These are phyloP conservation scores for Nestor notabilis DNA, from an alignment of 2,113 vertebrate genomes.

Conservation along the genomic window DNA sequence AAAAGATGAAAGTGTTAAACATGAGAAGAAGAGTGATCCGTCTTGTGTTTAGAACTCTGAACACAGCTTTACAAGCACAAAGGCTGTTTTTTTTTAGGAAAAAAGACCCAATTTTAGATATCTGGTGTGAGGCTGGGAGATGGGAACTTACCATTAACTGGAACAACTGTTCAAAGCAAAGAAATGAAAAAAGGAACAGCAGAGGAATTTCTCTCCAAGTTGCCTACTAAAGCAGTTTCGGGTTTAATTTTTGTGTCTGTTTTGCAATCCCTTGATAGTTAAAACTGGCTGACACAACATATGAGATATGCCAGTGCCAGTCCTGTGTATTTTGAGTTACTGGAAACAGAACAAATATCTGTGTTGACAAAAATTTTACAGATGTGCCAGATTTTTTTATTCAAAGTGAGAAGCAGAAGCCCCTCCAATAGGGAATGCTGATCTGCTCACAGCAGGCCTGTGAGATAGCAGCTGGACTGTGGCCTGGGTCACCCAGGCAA, in stretches of 20 bases:
- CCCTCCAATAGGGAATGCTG: neutral
- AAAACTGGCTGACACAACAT: slow-evolving; percentile 60
- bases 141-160: slow-evolving; percentile 35
- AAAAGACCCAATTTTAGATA: slow-evolving; percentile 43
- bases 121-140: neutral
- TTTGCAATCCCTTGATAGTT: slow-evolving; percentile 57
- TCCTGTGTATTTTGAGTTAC: slow-evolving; percentile 1
- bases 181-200: slow-evolving; percentile 42
- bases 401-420: neutral
- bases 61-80: slow-evolving; percentile 60
- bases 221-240: slow-evolving; percentile 47
- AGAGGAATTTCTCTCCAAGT: neutral
- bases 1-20: slow-evolving; percentile 58
- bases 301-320: slow-evolving; percentile 30
- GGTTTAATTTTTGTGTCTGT: slow-evolving; percentile 24
- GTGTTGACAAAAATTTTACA: slow-evolving; percentile 1
- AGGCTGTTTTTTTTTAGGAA: slow-evolving; percentile 55
- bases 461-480: neutral
- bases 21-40: slow-evolving; percentile 45
- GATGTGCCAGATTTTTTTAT: neutral
- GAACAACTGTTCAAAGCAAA: slow-evolving; percentile 41
- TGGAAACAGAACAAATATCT: slow-evolving; percentile 26
- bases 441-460: neutral
- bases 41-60: slow-evolving; percentile 45
- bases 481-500: neutral